Percentiles rank a stretch among this genome's conserved stretches.
Conservation (phyloP, 2,113 vertebrate species). For the Ascaphus truei region DNA sequence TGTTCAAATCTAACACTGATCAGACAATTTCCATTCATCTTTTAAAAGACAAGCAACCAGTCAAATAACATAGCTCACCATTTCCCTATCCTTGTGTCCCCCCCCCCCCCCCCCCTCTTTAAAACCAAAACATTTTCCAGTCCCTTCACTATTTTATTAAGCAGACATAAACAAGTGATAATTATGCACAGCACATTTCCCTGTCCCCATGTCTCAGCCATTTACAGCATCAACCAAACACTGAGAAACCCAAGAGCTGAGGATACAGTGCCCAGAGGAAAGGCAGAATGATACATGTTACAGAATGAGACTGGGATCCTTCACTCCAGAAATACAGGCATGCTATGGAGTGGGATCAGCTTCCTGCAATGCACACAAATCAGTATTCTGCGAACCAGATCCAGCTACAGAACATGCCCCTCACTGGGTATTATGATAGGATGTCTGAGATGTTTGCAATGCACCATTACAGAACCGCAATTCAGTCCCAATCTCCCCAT, state of each 20-base stretch:
- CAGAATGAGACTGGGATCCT: not conserved
- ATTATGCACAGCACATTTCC: not conserved
- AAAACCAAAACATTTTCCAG: not conserved
- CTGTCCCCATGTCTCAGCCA: not conserved
- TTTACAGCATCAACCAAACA: not conserved
- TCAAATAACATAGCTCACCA: not conserved
- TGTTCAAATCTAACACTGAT: not conserved
- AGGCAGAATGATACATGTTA: too few species aligned
- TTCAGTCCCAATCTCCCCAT: too few species aligned
- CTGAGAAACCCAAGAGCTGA: too few species aligned
- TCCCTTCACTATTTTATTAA: not conserved
- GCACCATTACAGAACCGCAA: too few species aligned
- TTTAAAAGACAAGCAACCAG: not conserved
- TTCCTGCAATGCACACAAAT: not conserved
- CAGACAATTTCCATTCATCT: not conserved
- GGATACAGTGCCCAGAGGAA: too few species aligned
- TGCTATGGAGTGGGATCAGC: not conserved
- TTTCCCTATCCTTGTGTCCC: not conserved
- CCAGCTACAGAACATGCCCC: too few species aligned
- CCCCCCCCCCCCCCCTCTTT: not conserved
- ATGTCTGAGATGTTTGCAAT: too few species aligned
- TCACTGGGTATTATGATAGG: too few species aligned
- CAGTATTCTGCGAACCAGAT: not conserved
- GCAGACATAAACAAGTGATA: slow-evolving; percentile 20
- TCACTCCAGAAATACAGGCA: not conserved